These are phyloP conservation scores for Scaeva pyrastri DNA, from an alignment of 2,888 invertebrate genomes.

Conservation along the genomic window DNA sequence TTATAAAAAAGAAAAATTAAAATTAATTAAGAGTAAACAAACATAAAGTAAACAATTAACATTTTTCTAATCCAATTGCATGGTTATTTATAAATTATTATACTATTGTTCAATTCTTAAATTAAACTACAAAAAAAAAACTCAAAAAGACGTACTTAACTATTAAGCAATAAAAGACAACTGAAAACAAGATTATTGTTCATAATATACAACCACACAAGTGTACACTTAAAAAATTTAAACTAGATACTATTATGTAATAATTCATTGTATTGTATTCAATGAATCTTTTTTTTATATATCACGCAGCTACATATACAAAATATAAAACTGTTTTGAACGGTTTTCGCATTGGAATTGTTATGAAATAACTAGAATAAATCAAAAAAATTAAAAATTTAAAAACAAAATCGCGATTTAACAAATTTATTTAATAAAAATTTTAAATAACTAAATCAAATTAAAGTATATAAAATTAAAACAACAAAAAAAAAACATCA, in stretches of 20 bases:
- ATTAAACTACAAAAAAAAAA: constrained; percentile 30
- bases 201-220: constrained; percentile 42
- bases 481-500: constrained; percentile 65
- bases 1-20: constrained; percentile 80
- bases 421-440: constrained; percentile 35
- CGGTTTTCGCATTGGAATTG: constrained; percentile 68
- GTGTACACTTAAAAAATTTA: constrained; percentile 30
- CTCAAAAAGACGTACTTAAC: constrained; percentile 71
- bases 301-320: constrained; percentile 51
- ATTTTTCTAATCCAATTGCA: constrained; percentile 81
- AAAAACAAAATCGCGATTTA: constrained; percentile 53
- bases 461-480: constrained; percentile 37
- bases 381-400: constrained; percentile 27
- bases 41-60: constrained; percentile 78
- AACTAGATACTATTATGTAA: constrained; percentile 12
- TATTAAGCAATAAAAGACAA: constrained; percentile 69
- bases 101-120: constrained; percentile 46
- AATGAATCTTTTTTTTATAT: constrained; percentile 60
- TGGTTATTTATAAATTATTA: constrained; percentile 70
- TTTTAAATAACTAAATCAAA: constrained; percentile 37
- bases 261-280: constrained; percentile 56
- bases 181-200: constrained; percentile 61
- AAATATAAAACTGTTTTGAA: constrained; percentile 55
- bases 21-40: constrained; percentile 80
- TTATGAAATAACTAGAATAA: constrained; percentile 61